Evolutionary conservation across 2,888 invertebrate genomes (phyloP).

Genomic region (Arrhopalites spinosus): DNA sequence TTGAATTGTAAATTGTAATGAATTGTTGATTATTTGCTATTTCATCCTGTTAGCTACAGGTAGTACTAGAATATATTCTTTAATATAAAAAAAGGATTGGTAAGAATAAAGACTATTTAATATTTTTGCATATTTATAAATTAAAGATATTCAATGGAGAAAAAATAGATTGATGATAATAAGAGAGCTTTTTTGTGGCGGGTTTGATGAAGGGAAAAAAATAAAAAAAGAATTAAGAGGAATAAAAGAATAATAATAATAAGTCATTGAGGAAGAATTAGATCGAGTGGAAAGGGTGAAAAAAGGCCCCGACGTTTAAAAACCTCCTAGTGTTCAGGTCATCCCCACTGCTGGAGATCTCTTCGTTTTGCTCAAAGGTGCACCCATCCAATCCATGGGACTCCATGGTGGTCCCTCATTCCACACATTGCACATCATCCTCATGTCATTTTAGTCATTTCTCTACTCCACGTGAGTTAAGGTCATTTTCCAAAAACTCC

Average conservation of each 20-base stretch:
- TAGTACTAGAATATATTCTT: too few species aligned
- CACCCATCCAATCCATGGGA: background rate
- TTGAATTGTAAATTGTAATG: too few species aligned
- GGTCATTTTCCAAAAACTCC: background rate
- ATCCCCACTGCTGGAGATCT: background rate
- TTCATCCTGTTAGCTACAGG: too few species aligned
- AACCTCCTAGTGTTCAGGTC: background rate
- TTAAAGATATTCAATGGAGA: too few species aligned
- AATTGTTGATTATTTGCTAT: too few species aligned
- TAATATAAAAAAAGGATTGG: too few species aligned
- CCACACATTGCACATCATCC: conserved; percentile 24
- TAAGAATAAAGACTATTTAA: too few species aligned
- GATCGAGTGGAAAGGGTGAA: background rate
- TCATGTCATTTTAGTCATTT: conserved; percentile 20
- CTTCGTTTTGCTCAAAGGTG: background rate
- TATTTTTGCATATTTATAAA: too few species aligned
- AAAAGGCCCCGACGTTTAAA: background rate
- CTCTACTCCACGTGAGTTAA: conserved; percentile 5
- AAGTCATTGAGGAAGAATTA: conserved; percentile 1
- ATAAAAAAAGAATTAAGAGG: too few species aligned
- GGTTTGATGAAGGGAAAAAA: too few species aligned
- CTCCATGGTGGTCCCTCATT: conserved; percentile 18
- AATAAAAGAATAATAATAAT: background rate
- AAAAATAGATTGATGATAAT: too few species aligned
- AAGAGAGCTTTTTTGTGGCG: too few species aligned